Base-by-base conservation (phyloP, 2,113 vertebrate genomes). In the Pithys albifrons region DNA sequence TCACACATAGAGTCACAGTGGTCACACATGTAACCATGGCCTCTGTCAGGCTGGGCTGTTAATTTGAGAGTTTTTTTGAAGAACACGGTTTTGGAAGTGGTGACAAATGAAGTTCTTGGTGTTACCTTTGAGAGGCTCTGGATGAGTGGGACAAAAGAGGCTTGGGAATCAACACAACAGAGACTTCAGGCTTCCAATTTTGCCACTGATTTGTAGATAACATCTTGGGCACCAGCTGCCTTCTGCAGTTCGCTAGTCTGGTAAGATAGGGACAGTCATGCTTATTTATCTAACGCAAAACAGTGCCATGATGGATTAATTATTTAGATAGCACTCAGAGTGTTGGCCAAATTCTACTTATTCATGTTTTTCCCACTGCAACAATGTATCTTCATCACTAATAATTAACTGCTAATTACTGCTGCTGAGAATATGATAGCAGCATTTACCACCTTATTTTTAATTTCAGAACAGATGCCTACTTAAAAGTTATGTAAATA, bases 401-500 rank as follows among this genome's bases (percentile, higher is more conserved):
- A 95, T 92, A 92, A 97, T 93, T 97, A 96, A 70, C 89, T 23
- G n/a, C 76, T 84, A 90, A 95, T 93, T 94, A 97, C 74, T 79
- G 72, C 91, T 94, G 88, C 76, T 1, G 12, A 94, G 88, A 96
- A 85, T 70, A 91, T 27, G 45, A 92, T 9, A 59, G 29, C 13
- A 76, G 29, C 90, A 37, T 87, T 97, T 89, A 52, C 52, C 85
- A 93, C 33, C 46, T 69, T 89, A 81, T 67, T 89, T 93, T 79
- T 85, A 61, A 95, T 92, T 94, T 91, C 62, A 64, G 71, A 52
- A 82, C 51, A 93, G 85, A 92, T 71, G 72, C 27, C 51, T 96
- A 85, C 83, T 92, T 81, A 72, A 70, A 89, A 94, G 66, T 89
- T 85, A 89, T 19, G 79, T 77, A 95, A 96, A 96, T 91, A 57